Percentiles rank a stretch among this genome's conserved stretches.
phyloP scores from a whole-genome alignment of 1,140 invertebrate species.

The Scaptodrosophila lebanonensis region DNA sequence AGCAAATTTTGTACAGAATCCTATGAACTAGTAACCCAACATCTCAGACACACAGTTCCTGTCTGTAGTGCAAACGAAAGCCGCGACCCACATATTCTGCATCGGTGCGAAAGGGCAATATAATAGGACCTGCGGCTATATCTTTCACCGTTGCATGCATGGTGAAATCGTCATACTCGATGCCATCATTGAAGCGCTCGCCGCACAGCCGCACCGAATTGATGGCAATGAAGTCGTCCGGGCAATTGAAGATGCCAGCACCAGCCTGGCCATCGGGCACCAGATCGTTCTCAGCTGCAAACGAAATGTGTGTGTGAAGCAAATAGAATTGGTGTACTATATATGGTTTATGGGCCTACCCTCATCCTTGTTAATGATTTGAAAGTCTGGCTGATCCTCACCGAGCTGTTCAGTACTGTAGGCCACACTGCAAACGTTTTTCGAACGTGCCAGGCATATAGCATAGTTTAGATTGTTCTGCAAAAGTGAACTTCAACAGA shows the following conservation, averaged over 20 bases:
- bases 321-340: neutral
- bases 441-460: conserved; percentile 83
- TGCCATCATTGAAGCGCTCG: conserved; percentile 84
- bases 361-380: conserved; percentile 82
- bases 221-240: conserved; percentile 84
- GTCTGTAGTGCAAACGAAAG: conserved; percentile 79
- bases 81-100: conserved; percentile 78
- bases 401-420: conserved; percentile 80
- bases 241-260: conserved; percentile 84
- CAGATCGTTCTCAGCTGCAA: conserved; percentile 70
- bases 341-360: conserved; percentile 67
- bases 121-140: conserved; percentile 79
- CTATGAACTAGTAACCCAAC: conserved; percentile 8
- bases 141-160: conserved; percentile 83
- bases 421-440: conserved; percentile 82
- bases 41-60: conserved; percentile 78
- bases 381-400: conserved; percentile 79
- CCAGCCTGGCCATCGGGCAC: conserved; percentile 83
- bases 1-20: conserved; percentile 12
- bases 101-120: conserved; percentile 79
- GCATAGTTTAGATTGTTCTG: conserved; percentile 89
- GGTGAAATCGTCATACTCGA: conserved; percentile 80
- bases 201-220: conserved; percentile 84
- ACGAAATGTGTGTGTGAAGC: neutral
- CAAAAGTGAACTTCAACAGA: conserved; percentile 46